These are phyloP conservation scores for Laticauda colubrina DNA, from an alignment of 2,113 vertebrate species.

Conservation along the genomic window DNA sequence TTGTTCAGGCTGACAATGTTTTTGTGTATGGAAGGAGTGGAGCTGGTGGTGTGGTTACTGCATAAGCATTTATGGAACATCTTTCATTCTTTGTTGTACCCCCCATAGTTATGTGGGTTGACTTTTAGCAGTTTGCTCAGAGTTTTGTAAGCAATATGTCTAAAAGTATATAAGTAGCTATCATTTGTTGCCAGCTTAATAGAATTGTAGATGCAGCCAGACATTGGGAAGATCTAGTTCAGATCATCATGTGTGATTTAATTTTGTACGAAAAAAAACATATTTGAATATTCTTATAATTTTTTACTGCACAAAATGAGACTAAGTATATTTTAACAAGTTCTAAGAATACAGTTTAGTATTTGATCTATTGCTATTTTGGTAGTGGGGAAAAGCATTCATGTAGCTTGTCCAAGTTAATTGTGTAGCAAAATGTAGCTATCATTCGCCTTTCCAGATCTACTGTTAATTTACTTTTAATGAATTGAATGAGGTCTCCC, in stretches of 20 bases:
- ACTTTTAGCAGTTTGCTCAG: constrained; percentile 31
- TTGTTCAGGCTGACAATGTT: constrained; percentile 53
- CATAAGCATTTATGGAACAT: constrained; percentile 67
- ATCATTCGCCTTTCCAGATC: not conserved
- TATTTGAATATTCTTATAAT: not conserved
- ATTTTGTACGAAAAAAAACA: not conserved
- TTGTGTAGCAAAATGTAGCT: not conserved
- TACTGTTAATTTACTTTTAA: constrained; percentile 27
- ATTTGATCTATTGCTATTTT: not conserved
- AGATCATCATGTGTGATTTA: not conserved
- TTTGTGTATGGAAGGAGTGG: constrained; percentile 54
- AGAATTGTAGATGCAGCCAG: not conserved
- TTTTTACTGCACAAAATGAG: constrained; percentile 17
- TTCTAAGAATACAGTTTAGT: not conserved
- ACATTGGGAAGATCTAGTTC: constrained; percentile 7
- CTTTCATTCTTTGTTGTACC: constrained; percentile 69
- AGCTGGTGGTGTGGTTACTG: constrained; percentile 59
- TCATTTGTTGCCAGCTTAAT: constrained; percentile 30
- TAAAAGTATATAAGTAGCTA: constrained; percentile 19
- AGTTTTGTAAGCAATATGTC: constrained; percentile 16
- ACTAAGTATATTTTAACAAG: not conserved
- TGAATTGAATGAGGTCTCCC: constrained; percentile 26
- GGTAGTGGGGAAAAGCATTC: rapidly evolving
- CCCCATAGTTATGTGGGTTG: constrained; percentile 55
- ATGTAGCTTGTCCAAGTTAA: not conserved